Percentiles rank a stretch among this genome's conserved stretches.
phyloP scores from a whole-genome alignment of 2,888 invertebrate species.

The Cantharis rustica region DNA sequence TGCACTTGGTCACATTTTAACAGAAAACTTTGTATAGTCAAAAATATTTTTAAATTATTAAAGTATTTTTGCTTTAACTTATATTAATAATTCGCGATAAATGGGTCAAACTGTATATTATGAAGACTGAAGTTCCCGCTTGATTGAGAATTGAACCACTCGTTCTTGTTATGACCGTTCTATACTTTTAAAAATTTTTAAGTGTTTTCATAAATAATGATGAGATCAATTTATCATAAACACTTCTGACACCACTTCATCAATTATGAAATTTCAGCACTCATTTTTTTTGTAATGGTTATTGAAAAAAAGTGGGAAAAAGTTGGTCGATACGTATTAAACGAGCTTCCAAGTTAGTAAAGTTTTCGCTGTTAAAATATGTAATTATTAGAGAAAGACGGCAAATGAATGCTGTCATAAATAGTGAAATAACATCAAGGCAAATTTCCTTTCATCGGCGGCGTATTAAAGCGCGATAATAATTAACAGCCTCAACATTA shows the following conservation, averaged over 20 bases:
- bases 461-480: constrained; percentile 18
- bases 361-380: not conserved
- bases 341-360: not conserved
- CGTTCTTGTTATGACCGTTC: not conserved
- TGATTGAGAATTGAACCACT: not conserved
- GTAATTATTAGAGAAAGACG: not conserved
- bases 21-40: no score
- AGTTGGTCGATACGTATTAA: not conserved
- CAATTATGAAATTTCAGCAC: not conserved
- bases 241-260: not conserved
- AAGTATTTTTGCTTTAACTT: no score
- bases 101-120: not conserved
- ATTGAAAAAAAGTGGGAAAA: not conserved
- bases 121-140: not conserved
- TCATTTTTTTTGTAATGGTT: not conserved
- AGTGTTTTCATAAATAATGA: not conserved
- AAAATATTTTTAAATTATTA: no score
- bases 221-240: not conserved
- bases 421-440: not conserved
- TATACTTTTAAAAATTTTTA: not conserved
- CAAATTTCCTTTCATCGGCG: not conserved
- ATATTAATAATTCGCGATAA: not conserved
- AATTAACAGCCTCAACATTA: constrained; percentile 32
- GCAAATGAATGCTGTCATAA: not conserved
- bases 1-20: no score